Percentiles rank a stretch among this genome's conserved stretches.
Evolutionary conservation across 2,113 vertebrate genomes (phyloP).

Genomic region (Uria lomvia): DNA sequence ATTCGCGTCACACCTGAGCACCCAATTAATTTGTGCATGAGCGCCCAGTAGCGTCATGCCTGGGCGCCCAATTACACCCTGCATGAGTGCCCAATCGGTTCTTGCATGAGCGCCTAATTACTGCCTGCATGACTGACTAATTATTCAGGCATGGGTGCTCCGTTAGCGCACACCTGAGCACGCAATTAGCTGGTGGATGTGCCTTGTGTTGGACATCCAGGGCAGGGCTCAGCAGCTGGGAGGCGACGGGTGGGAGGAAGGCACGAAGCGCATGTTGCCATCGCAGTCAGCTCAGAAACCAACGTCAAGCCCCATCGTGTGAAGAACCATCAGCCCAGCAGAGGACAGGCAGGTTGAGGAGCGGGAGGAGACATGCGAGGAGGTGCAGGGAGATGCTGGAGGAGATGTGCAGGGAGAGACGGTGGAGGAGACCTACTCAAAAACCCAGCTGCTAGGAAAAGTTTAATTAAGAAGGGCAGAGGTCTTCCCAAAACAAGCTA

Average conservation of each 20-base stretch:
- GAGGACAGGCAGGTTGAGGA: rapidly evolving
- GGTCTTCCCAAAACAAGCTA: neutral
- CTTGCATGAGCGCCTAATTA: rapidly evolving
- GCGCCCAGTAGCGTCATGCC: rapidly evolving
- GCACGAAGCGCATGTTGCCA: neutral
- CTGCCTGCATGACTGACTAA: neutral
- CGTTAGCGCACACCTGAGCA: neutral
- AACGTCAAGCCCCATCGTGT: rapidly evolving
- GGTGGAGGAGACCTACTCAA: neutral
- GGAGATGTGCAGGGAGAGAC: neutral
- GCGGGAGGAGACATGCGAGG: neutral
- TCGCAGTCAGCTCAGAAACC: neutral
- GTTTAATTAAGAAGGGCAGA: neutral
- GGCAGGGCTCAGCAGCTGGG: neutral
- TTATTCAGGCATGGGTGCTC: neutral
- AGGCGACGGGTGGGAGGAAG: neutral
- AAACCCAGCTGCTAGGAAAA: neutral
- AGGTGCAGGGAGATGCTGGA: neutral
- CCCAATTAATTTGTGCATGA: neutral
- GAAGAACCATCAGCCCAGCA: neutral
- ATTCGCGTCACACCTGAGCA: neutral
- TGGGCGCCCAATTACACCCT: rapidly evolving
- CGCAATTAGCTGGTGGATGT: rapidly evolving
- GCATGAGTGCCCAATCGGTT: neutral
- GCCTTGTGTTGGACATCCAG: rapidly evolving